phyloP scores from a whole-genome alignment of 2,888 invertebrate genomes.

The Clunio marinus region DNA sequence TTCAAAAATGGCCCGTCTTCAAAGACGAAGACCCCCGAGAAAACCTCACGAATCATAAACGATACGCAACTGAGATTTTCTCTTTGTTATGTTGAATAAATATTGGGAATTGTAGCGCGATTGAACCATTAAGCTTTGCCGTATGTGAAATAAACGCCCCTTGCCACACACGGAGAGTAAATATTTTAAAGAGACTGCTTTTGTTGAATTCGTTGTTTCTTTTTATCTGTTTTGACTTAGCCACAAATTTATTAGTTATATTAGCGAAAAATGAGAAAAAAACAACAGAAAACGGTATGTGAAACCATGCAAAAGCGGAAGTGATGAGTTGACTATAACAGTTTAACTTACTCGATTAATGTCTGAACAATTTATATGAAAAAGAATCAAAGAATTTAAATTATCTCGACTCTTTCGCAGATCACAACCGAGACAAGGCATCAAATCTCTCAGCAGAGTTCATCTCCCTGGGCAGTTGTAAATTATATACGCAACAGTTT shows the following conservation, averaged over 20 bases:
- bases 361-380: too few species aligned
- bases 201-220: not conserved
- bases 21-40: slow-evolving; percentile 10
- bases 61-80: not conserved
- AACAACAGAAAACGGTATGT: too few species aligned
- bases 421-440: too few species aligned
- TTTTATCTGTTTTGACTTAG: not conserved
- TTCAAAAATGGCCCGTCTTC: not conserved
- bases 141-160: slow-evolving; percentile 35
- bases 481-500: not conserved
- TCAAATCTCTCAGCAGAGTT: too few species aligned
- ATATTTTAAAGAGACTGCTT: slow-evolving; percentile 24
- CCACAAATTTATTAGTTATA: slow-evolving; percentile 1
- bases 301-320: too few species aligned
- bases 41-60: not conserved
- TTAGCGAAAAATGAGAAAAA: not conserved
- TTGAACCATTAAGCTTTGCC: slow-evolving; percentile 24
- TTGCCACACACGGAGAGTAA: slow-evolving; percentile 11
- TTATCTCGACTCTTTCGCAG: too few species aligned
- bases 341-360: too few species aligned
- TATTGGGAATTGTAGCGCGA: slow-evolving; percentile 38
- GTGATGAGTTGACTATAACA: too few species aligned
- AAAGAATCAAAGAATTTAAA: too few species aligned
- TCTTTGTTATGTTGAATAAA: slow-evolving; percentile 31
- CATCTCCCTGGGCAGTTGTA: not conserved